Evolutionary conservation across 2,797 vertebrate genomes (phyloP), one percentile per base, ranked within the genome.

Genomic region (Cynodonichthys magdalenae): DNA sequence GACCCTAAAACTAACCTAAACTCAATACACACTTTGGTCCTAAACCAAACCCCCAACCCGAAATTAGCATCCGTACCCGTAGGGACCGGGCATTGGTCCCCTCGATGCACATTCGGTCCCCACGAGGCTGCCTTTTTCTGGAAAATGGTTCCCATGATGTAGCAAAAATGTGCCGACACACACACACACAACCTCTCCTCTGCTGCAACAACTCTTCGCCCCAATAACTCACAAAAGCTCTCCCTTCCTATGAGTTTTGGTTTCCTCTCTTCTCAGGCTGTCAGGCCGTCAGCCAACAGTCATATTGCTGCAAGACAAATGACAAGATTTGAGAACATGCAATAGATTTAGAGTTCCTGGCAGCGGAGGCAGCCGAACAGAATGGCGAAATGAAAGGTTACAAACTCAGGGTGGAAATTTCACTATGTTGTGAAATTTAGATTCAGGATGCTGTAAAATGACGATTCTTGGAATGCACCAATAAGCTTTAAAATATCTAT

Each of bases 261-360:
- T 68, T 59, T 64, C 56, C 55, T 60, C 42, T 53, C 63, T 34
- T 66, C 65, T 51, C 66, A 36, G 42, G 68, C 79, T 61, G 70
- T 79, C 77, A 83, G 52, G 28, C 61, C 81, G 74, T 71, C 79
- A 80, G 53, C 64, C 60, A 60, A 66, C 39, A 80, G 71, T 59
- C 66, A 69, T 18, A 50, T 50, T 59, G 27, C 42, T 67, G 20
- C 34, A 75, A 61, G 36, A 44, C 36, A 53, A 53, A 80, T 55
- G 69, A 55, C 29, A 27, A 59, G 29, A 70, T 53, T 53, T 27
- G n/a, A 57, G 60, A 46, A 65, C 50, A 63, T 62, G 57, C 8
- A 51, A 66, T 6, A 39, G 50, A 64, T 31, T 24, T 51, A 41
- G 67, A 63, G 51, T 19, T 65, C 64, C 61, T 27, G 17, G 45